A percentile compares a stretch with the other conserved stretches of the same genome.
These are phyloP conservation scores for Rhimphoctona megacephalus DNA, from an alignment of 2,888 invertebrate genomes.

Conservation along the genomic window DNA sequence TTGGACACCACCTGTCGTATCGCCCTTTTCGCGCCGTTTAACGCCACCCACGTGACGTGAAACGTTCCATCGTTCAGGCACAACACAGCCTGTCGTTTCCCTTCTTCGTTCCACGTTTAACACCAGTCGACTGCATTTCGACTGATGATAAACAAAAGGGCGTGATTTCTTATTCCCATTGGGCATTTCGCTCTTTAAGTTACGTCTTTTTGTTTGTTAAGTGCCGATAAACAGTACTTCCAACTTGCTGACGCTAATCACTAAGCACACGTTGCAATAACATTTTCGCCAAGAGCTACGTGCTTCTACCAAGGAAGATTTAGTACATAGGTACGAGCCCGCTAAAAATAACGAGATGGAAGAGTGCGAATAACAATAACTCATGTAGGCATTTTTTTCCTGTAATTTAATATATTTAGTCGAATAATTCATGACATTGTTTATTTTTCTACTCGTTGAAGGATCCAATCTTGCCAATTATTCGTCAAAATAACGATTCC, in stretches of 20 bases:
- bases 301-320: constrained; percentile 49
- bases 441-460: not conserved
- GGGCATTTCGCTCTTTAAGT: not conserved
- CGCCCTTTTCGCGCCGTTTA: constrained; percentile 79
- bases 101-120: constrained; percentile 31
- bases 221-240: constrained; percentile 22
- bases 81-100: constrained; percentile 42
- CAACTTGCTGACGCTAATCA: constrained; percentile 58
- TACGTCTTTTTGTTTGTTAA: not conserved
- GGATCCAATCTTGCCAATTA: not conserved
- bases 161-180: not conserved
- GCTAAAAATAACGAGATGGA: constrained; percentile 33
- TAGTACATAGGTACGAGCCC: constrained; percentile 34
- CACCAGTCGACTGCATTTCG: constrained; percentile 4
- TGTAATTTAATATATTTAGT: not conserved
- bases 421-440: not conserved
- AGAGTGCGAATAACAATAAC: constrained; percentile 27
- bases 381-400: not conserved
- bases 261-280: constrained; percentile 50
- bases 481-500: not conserved
- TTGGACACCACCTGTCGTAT: constrained; percentile 78
- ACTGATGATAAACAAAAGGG: constrained; percentile 9
- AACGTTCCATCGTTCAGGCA: constrained; percentile 38
- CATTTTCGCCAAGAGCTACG: constrained; percentile 40
- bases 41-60: constrained; percentile 75